Percentiles rank a stretch among this genome's conserved stretches.
phyloP scores from a whole-genome alignment of 1,140 invertebrate genomes.

The Lasaia peninsularis region DNA sequence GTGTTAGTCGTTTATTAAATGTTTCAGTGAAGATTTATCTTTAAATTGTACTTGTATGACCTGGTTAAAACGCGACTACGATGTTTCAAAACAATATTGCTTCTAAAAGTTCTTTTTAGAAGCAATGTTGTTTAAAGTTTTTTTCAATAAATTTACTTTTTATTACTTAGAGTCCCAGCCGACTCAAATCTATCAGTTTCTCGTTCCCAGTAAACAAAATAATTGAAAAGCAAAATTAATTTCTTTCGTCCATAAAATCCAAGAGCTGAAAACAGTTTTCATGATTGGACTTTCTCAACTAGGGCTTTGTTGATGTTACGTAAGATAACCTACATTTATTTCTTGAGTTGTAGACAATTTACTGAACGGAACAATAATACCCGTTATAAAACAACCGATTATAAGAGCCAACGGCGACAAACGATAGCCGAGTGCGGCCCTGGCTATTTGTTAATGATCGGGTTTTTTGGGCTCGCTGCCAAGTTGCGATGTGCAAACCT shows the following conservation, averaged over 20 bases:
- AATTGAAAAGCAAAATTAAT: constrained; percentile 3
- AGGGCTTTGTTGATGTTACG: neutral
- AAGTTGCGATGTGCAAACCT: neutral
- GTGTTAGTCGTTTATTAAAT: neutral
- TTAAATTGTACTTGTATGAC: neutral
- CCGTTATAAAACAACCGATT: constrained; percentile 8
- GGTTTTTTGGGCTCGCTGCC: neutral
- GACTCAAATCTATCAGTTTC: too few relatives aligned
- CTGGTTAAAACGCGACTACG: too few relatives aligned
- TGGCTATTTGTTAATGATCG: constrained; percentile 9
- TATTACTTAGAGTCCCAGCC: too few relatives aligned
- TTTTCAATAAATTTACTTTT: too few relatives aligned
- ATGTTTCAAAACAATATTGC: too few relatives aligned
- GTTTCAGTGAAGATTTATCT: neutral
- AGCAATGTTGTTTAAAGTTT: too few relatives aligned
- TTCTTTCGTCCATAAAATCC: neutral
- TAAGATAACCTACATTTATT: constrained; percentile 5
- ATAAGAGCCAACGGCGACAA: constrained; percentile 2
- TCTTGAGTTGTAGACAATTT: neutral
- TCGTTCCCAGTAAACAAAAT: neutral
- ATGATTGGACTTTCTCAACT: neutral
- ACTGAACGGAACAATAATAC: neutral
- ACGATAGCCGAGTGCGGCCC: constrained; percentile 1
- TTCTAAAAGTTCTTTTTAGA: too few relatives aligned
- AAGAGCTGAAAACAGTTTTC: neutral